Conservation (phyloP, 2,888 invertebrate genomes). For the Kryphioiulus occultus region DNA sequence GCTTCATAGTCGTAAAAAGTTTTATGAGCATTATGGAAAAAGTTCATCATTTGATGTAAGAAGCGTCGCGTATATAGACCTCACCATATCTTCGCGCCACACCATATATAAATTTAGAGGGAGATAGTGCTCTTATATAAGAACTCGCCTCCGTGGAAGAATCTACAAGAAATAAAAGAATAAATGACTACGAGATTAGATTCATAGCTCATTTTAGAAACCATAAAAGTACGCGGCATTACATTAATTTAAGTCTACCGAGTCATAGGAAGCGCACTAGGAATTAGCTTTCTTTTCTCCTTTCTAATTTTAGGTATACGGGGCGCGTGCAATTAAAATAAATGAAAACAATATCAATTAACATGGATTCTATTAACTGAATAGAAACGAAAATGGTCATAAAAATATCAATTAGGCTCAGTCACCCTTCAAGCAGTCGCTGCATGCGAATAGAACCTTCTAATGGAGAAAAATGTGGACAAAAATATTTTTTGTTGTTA, state of each 20-base stretch:
- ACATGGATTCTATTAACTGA: conserved; percentile 7
- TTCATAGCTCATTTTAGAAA: conserved; percentile 32
- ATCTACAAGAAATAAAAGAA: conserved; percentile 34
- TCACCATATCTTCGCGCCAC: conserved; percentile 1
- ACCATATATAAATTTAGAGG: conserved; percentile 15
- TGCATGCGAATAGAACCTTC: no score
- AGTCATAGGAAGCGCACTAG: neutral
- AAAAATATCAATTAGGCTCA: neutral
- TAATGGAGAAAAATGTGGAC: no score
- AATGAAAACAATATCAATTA: conserved; percentile 39
- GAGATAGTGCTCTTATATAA: neutral
- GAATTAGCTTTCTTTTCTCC: neutral
- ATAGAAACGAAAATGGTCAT: neutral
- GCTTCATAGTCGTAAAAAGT: conserved; percentile 27
- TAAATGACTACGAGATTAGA: conserved; percentile 18
- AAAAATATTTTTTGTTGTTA: no score
- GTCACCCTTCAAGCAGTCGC: no score
- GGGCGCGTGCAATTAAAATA: neutral
- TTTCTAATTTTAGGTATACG: neutral
- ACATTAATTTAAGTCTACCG: conserved; percentile 36
- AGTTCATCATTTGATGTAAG: conserved; percentile 37
- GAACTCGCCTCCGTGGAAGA: conserved; percentile 1
- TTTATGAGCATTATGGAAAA: conserved; percentile 42
- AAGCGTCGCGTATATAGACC: neutral
- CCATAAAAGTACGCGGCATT: conserved; percentile 27